Percentiles rank a stretch among this genome's conserved stretches.
Evolutionary conservation across 2,113 vertebrate species (phyloP).

Genomic region (Crypturellus undulatus): DNA sequence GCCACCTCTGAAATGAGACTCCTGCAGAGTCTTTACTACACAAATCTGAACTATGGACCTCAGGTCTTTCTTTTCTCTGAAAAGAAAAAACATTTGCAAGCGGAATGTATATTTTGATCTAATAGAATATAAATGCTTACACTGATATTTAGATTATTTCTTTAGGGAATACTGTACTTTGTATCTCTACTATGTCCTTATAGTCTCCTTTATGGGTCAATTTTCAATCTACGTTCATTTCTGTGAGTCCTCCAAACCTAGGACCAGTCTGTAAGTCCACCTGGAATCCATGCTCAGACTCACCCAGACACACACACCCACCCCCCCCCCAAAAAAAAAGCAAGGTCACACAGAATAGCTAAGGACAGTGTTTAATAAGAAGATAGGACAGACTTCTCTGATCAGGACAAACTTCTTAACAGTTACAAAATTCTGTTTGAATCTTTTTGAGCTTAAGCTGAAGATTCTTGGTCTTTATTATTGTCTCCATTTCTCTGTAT

Average conservation of each 20-base stretch:
- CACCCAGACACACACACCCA: too few species aligned
- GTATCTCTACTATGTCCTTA: too few species aligned
- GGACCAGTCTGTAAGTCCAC: neutral
- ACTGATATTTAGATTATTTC: neutral
- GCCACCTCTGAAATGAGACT: neutral
- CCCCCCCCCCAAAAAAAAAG: too few species aligned
- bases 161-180: neutral
- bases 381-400: neutral
- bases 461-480: neutral
- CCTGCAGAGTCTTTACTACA: neutral
- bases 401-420: neutral
- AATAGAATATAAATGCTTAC: neutral
- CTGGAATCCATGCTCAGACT: neutral
- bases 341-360: too few species aligned
- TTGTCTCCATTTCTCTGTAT: neutral
- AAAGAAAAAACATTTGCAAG: neutral
- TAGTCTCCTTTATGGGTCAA: accelerated
- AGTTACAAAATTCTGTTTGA: neutral
- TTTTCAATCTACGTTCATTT: neutral
- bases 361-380: neutral
- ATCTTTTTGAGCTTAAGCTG: accelerated
- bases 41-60: neutral
- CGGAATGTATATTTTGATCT: neutral
- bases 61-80: neutral
- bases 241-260: neutral